A percentile compares a stretch with the other conserved stretches of the same genome.
Conservation (phyloP, 1,140 invertebrate genomes). For the Leptinotarsa texana region DNA sequence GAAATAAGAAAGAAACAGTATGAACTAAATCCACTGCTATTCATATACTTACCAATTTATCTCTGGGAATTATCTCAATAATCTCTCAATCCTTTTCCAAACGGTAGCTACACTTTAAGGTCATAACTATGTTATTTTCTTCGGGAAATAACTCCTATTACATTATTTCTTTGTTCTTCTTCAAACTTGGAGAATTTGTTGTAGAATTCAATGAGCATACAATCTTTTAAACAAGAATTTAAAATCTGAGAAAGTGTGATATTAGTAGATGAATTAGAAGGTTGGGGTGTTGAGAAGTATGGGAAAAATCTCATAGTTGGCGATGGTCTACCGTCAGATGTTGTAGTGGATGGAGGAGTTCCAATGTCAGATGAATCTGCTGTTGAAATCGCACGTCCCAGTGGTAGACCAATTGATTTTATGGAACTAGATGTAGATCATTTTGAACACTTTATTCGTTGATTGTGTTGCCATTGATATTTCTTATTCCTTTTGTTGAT, state of each 20-base stretch:
- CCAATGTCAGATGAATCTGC: too few relatives aligned
- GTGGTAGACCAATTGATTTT: not conserved
- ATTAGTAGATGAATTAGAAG: too few relatives aligned
- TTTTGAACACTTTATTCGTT: too few relatives aligned
- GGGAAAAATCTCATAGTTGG: not conserved
- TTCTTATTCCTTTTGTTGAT: too few relatives aligned
- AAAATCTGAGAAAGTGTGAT: too few relatives aligned
- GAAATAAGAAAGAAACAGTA: not conserved
- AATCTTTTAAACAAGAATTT: too few relatives aligned
- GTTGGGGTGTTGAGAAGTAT: not conserved
- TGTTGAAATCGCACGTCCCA: too few relatives aligned
- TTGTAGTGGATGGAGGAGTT: not conserved
- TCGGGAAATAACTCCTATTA: conserved; percentile 12
- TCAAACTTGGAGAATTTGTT: not conserved
- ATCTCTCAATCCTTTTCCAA: not conserved
- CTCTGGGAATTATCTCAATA: not conserved
- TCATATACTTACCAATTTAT: not conserved
- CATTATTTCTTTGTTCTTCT: conserved; percentile 11
- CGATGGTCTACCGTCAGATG: not conserved
- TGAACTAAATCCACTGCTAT: not conserved
- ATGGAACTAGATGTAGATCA: too few relatives aligned
- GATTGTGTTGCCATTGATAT: too few relatives aligned
- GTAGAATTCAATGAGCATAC: too few relatives aligned
- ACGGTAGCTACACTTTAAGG: too few relatives aligned
- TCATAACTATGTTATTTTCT: conserved; percentile 35